A percentile compares a stretch with the other conserved stretches of the same genome.
phyloP scores from a whole-genome alignment of 2,113 vertebrate genomes.

The Mustela lutreola region DNA sequence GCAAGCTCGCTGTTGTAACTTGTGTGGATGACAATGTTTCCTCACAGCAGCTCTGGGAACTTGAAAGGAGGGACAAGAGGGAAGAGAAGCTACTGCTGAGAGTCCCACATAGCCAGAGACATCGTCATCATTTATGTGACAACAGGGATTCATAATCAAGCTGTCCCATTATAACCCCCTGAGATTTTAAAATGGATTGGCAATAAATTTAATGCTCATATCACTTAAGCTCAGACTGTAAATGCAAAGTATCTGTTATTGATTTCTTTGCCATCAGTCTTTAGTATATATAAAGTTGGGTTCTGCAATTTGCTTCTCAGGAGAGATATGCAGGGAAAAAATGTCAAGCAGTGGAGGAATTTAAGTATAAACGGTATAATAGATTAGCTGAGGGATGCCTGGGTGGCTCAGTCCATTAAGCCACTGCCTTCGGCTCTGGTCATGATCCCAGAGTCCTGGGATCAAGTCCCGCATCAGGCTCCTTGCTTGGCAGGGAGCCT shows the following conservation, averaged over 20 bases:
- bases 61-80: neutral
- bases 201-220: conserved; percentile 50
- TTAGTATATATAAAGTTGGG: neutral
- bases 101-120: accelerated
- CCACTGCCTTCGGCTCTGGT: no score
- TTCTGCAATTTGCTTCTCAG: conserved; percentile 41
- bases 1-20: no score
- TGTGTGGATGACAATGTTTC: accelerated
- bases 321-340: neutral
- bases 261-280: conserved; percentile 50
- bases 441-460: no score
- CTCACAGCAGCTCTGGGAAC: neutral
- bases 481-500: no score
- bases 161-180: neutral
- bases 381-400: neutral
- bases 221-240: neutral
- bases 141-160: neutral
- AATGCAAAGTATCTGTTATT: conserved; percentile 42
- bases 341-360: neutral
- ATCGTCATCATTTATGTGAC: neutral
- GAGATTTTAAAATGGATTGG: conserved; percentile 29
- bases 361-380: neutral
- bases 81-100: neutral
- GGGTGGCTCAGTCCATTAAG: no score
- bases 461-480: no score